Base-by-base conservation (phyloP, 30 jellyfish, hydroid and myxozoan species). In the Hydractinia symbiolongicarpus region DNA sequence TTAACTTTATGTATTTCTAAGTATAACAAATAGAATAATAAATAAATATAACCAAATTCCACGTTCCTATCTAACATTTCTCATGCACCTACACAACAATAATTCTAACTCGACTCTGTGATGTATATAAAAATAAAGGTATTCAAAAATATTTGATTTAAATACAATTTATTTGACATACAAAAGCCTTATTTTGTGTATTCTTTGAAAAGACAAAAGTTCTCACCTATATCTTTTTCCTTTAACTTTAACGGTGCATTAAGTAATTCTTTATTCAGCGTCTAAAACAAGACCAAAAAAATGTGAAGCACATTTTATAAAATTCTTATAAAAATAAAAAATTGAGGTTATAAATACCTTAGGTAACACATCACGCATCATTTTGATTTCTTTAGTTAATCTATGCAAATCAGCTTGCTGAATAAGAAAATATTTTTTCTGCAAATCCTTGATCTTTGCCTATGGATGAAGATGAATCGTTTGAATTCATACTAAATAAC, bases 321-420 rank as follows among this genome's bases (percentile, higher is more conserved):
- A 14, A 53, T 17, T 14, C 50, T 70, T 53, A 54, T 16, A 53
- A 53, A 81, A 9, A 69, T 67, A 15, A 5, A 55, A 21, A 9
- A 0, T 60, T 60, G 17, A 60, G n/a, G 17, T 53, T 13, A 8
- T 20, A 68, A 64, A 9, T 76, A 88, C 96, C 87, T 79, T 89
- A 50, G 96, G 96, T 20, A 89, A 88, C 61, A 55, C 66, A 30
- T 89, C 94, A 75, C 76, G 83, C 6, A 89, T 76, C 57, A 82
- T 86, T 84, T 78, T 83, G 53, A 86, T 85, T 55, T 89, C 96
- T 5, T 89, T 83, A 61, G 61, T 73, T 11, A 89, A 70, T 64
- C 87, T 53, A 13, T 89, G 88, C 53, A 89, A 56, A 68, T 89
- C 93, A 13, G 78, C 56, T 66, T 72, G 77, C 8, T 53, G 55